phyloP scores from a whole-genome alignment of 2,797 vertebrate species.

The Rhynchonycteris naso region DNA sequence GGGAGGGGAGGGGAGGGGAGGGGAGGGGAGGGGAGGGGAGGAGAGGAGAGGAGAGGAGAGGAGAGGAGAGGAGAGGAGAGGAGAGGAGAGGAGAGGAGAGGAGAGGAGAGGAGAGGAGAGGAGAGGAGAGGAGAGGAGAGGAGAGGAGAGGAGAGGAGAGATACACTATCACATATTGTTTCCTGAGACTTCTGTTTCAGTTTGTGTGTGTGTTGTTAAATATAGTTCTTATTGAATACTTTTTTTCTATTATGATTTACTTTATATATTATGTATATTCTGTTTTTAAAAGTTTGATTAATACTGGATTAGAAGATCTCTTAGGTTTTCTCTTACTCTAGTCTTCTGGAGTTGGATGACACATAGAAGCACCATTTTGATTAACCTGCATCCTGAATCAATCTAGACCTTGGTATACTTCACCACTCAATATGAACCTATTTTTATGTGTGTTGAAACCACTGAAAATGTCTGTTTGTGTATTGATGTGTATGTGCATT shows the following conservation, averaged over 20 bases:
- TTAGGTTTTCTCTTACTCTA: background rate
- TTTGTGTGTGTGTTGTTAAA: background rate
- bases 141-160: background rate
- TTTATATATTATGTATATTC: background rate
- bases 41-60: background rate
- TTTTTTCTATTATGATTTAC: background rate
- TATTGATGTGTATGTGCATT: background rate
- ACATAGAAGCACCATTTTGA: background rate
- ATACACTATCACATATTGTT: background rate
- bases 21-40: background rate
- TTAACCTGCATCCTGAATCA: background rate
- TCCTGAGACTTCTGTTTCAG: conserved; percentile 18
- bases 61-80: background rate
- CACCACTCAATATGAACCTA: background rate
- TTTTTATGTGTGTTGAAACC: background rate
- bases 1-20: background rate
- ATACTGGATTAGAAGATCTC: background rate
- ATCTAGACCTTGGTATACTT: background rate
- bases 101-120: background rate
- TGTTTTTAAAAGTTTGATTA: background rate
- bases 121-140: background rate
- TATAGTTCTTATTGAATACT: background rate
- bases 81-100: background rate
- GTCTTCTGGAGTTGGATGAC: background rate
- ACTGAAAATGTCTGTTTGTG: background rate